Percentiles rank a stretch among this genome's conserved stretches.
These are phyloP conservation scores for Tragelaphus scriptus DNA, from an alignment of 2,113 vertebrate species.

Conservation along the genomic window DNA sequence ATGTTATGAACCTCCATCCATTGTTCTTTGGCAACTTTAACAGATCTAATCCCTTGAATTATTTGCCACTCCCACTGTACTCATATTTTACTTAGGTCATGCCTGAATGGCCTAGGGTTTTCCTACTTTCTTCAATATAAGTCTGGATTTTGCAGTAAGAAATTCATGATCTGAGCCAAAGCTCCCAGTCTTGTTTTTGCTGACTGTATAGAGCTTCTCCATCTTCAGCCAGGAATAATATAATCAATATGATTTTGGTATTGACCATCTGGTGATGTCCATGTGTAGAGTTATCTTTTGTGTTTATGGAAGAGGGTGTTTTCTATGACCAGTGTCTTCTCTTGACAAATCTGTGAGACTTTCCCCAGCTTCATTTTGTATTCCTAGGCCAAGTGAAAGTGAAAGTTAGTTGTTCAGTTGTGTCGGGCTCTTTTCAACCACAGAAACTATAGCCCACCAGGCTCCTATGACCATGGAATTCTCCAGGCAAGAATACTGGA, in stretches of 20 bases:
- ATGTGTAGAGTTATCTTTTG: not conserved
- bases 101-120: not conserved
- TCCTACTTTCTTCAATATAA: not conserved
- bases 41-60: not conserved
- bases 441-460: not conserved
- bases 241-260: not conserved
- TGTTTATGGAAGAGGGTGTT: not conserved
- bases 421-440: fast-evolving
- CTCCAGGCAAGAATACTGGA: not conserved
- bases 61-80: not conserved
- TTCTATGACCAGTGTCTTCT: not conserved
- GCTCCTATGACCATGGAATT: fast-evolving
- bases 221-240: not conserved
- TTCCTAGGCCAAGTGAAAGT: not conserved
- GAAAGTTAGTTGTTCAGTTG: not conserved
- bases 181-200: not conserved
- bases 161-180: not conserved
- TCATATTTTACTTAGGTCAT: not conserved
- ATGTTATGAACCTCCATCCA: not conserved
- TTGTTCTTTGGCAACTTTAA: not conserved
- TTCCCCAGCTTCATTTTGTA: not conserved
- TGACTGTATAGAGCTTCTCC: not conserved
- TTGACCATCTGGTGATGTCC: not conserved
- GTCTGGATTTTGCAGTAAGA: not conserved
- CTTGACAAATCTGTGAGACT: not conserved